Evolutionary conservation across 1,140 invertebrate genomes (phyloP).

Genomic region (Choristoneura fumiferana): DNA sequence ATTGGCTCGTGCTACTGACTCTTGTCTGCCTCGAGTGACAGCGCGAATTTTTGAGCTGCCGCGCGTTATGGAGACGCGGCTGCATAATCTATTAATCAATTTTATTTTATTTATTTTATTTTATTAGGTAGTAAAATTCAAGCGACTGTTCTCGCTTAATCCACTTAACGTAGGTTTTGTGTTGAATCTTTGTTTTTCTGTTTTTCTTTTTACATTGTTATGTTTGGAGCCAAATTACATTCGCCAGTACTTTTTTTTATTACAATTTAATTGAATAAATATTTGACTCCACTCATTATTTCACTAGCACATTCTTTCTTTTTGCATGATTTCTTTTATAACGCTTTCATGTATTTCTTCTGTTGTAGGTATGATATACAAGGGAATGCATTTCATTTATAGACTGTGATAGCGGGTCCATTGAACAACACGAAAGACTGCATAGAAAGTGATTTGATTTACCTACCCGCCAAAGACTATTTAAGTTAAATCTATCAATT

Average conservation of each 20-base stretch:
- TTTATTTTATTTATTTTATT: too few relatives aligned
- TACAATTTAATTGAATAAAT: neutral
- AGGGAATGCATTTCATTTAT: constrained; percentile 69
- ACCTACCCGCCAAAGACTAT: constrained; percentile 42
- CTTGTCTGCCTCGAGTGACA: too few relatives aligned
- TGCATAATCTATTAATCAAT: too few relatives aligned
- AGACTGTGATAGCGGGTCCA: constrained; percentile 67
- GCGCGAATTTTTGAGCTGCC: too few relatives aligned
- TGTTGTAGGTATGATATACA: constrained; percentile 75
- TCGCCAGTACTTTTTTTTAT: too few relatives aligned
- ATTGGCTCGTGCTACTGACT: too few relatives aligned
- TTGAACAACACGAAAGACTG: constrained; percentile 48
- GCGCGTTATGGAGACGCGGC: too few relatives aligned
- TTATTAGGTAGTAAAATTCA: too few relatives aligned
- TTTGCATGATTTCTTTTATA: constrained; percentile 65
- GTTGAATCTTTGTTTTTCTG: neutral
- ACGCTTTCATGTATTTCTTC: constrained; percentile 71
- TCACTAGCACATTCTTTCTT: constrained; percentile 18
- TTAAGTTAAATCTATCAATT: constrained; percentile 55
- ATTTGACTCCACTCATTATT: neutral
- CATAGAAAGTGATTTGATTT: constrained; percentile 47
- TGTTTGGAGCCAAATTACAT: too few relatives aligned
- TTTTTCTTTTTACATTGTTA: constrained; percentile 26
- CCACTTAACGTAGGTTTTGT: too few relatives aligned
- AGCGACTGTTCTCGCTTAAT: too few relatives aligned